Conservation (phyloP, 2,888 invertebrate species). For the Pimpla rufipes region DNA sequence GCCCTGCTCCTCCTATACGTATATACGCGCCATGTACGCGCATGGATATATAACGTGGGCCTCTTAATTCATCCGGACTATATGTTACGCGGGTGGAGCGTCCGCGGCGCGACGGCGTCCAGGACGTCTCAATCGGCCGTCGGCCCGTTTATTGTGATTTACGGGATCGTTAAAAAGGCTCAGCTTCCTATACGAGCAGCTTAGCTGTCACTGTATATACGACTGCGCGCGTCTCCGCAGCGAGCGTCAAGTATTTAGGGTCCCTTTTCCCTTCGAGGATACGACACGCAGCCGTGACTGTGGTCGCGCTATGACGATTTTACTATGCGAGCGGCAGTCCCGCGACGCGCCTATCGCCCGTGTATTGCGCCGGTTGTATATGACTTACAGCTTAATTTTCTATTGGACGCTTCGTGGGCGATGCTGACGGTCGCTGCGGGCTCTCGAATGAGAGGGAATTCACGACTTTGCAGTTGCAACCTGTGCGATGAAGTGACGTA, state of each 20-base stretch:
- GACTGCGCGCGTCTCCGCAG: constrained; percentile 44
- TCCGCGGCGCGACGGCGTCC: constrained; percentile 32
- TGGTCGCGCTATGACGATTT: constrained; percentile 13
- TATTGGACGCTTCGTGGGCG: constrained; percentile 7
- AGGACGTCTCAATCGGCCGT: constrained; percentile 64
- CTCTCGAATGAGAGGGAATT: too few species aligned
- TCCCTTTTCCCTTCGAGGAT: constrained; percentile 48
- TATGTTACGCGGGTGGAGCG: constrained; percentile 48
- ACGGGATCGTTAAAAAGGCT: constrained; percentile 79
- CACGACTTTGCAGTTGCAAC: neutral
- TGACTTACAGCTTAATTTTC: constrained; percentile 26
- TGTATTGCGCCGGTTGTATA: constrained; percentile 33
- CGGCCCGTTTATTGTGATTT: constrained; percentile 76
- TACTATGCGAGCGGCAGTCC: constrained; percentile 21
- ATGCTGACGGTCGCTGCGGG: neutral
- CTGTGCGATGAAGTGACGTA: neutral
- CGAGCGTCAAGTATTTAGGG: constrained; percentile 71
- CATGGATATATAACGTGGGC: constrained; percentile 51
- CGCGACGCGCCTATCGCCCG: constrained; percentile 8
- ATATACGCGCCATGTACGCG: constrained; percentile 8
- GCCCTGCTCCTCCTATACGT: neutral
- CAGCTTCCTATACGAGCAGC: constrained; percentile 55
- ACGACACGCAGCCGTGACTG: constrained; percentile 42
- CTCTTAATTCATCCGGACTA: constrained; percentile 59
- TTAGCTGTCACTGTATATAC: constrained; percentile 40